Base-by-base conservation (phyloP, 2,797 vertebrate genomes). In the Sebastes matsubarae region DNA sequence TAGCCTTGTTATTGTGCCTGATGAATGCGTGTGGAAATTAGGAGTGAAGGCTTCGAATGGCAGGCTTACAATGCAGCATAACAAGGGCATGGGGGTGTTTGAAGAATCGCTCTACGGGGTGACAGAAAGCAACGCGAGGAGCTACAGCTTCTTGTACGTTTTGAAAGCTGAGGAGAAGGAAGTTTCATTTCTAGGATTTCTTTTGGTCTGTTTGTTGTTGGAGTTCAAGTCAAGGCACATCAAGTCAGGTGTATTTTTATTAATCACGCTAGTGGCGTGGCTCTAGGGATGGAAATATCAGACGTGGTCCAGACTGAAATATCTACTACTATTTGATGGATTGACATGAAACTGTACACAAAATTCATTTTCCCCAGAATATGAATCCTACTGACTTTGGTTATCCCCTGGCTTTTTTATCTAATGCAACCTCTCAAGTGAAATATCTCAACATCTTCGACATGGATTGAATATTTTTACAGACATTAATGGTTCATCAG, bases 21-120 rank as follows among this genome's bases (percentile, higher is more conserved):
- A 86, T 90, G 84, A 90, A 92, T 91, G 87, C 50, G 72, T 75
- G 81, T 60, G 84, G 75, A 85, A 87, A 93, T 92, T 77, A 88
- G 83, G 72, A 86, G 84, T 80, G 89, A 94, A 88, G 77, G 77
- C 77, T 65, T 72, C 4, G 68, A 84, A 46, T 77, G 79, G 68
- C 73, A 79, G 77, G 58, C 79, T 80, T 7, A 85, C 86, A 78
- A 72, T 50, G 57, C 18, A 12, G 79, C 60, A 61, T 38, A 79
- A 80, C 79, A 79, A 87, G 80, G 82, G 73, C 54, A 24, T 3
- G 32, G 75, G 66, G 36, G 81, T 50, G 83, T 84, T 86, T 80
- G 78, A 80, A 68, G 76, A 82, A 72, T 38, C 7, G 7, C 86
- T 87, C 75, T 34, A 73, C 78, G 61, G 38, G 50, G 36, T 67